Evolutionary conservation across 1,140 invertebrate genomes (phyloP), one percentile per base, ranked within the genome.

Genomic region (Aphelenchoides besseyi): DNA sequence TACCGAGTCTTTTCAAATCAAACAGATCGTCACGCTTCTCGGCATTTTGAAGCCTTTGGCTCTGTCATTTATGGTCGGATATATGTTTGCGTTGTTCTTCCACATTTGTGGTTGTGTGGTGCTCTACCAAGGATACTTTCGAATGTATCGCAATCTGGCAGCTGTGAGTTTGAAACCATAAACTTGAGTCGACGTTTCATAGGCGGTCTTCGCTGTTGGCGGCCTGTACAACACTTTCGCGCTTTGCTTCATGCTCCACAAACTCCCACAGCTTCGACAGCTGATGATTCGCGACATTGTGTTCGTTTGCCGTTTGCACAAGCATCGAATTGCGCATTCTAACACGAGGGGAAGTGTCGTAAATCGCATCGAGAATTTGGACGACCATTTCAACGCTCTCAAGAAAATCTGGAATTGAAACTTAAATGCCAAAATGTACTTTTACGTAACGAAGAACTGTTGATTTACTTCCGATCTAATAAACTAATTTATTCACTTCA

Each of bases 21-120:
- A 59, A 23, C 55, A 59, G 55, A 59, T 59, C 5, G 18, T 59
- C 55, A 59, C 55, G 12, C 55, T 59, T 28, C 55, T 59, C 26
- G 32, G 32, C 55, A 59, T 59, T 8, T 23, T 59, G 18, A 59
- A 59, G 18, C 55, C 55, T 8, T 23, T 59, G 5, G 55, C 55
- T 8, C 18, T 59, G 5, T 59, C 55, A 8, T 59, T 29, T 59
- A 29, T 12, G 12, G 23, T 59, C 55, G 55, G 55, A 5, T 59
- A 59, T 33, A 33, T 33, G 5, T 29, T 59, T 5, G 55, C 55
- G 55, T 28, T 59, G 26, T 8, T 5, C 55, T 59, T 5, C 18
- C 55, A 59, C 18, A 23, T 28, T 8, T 28, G 26, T 29, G 55
- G 55, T 8, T 5, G 5, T 8, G 32, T 33, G 5, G 23, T 59